Conservation (phyloP, 2,113 vertebrate species). For the Rostratula benghalensis region DNA sequence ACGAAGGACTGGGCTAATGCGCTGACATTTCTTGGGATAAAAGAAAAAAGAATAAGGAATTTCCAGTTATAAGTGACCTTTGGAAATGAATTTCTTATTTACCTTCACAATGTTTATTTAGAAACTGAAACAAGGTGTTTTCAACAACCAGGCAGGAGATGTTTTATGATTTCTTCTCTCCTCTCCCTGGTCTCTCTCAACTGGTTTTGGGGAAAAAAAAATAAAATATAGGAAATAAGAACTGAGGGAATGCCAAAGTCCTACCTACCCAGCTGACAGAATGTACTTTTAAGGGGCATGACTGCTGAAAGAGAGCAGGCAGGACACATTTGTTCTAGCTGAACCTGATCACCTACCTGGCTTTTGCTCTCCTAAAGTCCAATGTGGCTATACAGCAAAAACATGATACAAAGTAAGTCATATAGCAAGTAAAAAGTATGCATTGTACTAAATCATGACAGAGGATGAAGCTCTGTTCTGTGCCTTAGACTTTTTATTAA, state of each 20-base stretch:
- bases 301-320: neutral
- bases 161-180: neutral
- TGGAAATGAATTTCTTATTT: neutral
- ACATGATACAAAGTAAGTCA: neutral
- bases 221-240: neutral
- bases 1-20: neutral
- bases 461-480: neutral
- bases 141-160: neutral
- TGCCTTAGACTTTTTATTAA: neutral
- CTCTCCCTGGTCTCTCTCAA: neutral
- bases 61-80: neutral
- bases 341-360: neutral
- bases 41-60: neutral
- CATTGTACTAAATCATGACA: neutral
- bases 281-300: neutral
- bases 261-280: neutral
- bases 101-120: neutral
- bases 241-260: neutral
- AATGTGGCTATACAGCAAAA: neutral
- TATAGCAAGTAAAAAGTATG: neutral
- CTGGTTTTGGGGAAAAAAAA: neutral
- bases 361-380: neutral
- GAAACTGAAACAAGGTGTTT: neutral
- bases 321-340: neutral
- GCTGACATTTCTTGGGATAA: neutral